Evolutionary conservation across 2,113 vertebrate genomes (phyloP), one percentile per base, ranked within the genome.

Genomic region (Pyxicephalus adspersus): DNA sequence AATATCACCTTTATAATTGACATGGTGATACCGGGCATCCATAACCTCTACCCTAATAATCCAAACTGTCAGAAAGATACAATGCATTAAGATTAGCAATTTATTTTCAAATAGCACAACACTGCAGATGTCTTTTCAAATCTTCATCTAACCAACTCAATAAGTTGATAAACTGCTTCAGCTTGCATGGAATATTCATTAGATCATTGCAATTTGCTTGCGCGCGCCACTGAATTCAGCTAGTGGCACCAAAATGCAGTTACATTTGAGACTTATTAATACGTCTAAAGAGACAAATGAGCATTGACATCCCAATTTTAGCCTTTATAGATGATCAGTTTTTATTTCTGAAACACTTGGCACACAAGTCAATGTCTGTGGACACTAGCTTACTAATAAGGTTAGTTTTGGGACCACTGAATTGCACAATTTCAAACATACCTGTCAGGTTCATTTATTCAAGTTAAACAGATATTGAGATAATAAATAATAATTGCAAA

Each of bases 181-280:
- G 76, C 0, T 0, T n/a, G 84, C 31, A 74, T 25, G 84, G 74
- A 3, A 72, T 1, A 57, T 71, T 65, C 76, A 82, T 82, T 82
- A 82, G 80, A 82, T 82, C 61, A 82, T 82, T 75, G 80, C 50
- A 74, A 82, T 75, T 75, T 82, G 80, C 71, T 74, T 66, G 80
- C 66, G 70, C 54, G 50, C 45, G 63, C 71, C 80, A 72, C 50
- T 82, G 61, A 57, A 74, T 82, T 75, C 79, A 58, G 71, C 61
- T 57, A 58, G 63, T 82, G 80, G 63, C 63, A 66, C 61, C 71
- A 66, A 74, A 82, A 65, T 75, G 64, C 80, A 82, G 50, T 82
- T 82, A 82, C 80, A 75, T 75, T 66, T 75, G 61, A 82, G 71
- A 75, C 71, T 74, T 82, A 82, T 82, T 82, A 82, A 82, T 66